Conservation (phyloP, 23 tunicate genomes). For the Ascidia mentula region DNA sequence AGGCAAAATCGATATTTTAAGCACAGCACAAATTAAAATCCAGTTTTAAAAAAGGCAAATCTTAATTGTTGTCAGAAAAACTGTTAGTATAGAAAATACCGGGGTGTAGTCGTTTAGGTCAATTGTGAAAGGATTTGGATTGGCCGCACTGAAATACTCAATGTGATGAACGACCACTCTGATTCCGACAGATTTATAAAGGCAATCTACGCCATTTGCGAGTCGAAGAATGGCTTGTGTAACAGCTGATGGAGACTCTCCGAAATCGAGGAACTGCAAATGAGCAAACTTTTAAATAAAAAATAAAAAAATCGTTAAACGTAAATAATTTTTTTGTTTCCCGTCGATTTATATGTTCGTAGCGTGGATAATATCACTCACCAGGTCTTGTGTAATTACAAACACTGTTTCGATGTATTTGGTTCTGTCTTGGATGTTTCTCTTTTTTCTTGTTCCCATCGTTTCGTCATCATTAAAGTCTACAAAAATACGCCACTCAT, state of each 20-base stretch:
- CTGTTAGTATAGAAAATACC: too few species aligned
- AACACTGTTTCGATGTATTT: background rate
- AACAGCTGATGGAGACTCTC: background rate
- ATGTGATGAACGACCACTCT: background rate
- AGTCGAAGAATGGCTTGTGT: background rate
- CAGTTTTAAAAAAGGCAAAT: too few species aligned
- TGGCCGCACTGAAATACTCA: background rate
- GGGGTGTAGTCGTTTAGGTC: background rate
- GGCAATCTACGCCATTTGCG: background rate
- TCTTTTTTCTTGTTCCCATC: background rate
- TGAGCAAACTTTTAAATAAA: too few species aligned
- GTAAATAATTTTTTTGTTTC: too few species aligned
- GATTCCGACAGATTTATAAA: background rate
- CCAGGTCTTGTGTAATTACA: background rate
- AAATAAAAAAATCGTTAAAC: too few species aligned
- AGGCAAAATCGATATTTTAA: too few species aligned
- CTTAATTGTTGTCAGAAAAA: too few species aligned
- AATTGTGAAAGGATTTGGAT: background rate
- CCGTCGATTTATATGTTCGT: too few species aligned
- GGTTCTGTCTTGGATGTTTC: background rate
- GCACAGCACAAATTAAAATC: too few species aligned
- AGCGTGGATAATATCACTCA: too few species aligned
- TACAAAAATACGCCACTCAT: too few species aligned
- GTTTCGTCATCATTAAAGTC: too few species aligned
- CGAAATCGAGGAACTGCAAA: background rate